Conservation (phyloP, 2,797 vertebrate species). For the Takifugu ocellatus region DNA sequence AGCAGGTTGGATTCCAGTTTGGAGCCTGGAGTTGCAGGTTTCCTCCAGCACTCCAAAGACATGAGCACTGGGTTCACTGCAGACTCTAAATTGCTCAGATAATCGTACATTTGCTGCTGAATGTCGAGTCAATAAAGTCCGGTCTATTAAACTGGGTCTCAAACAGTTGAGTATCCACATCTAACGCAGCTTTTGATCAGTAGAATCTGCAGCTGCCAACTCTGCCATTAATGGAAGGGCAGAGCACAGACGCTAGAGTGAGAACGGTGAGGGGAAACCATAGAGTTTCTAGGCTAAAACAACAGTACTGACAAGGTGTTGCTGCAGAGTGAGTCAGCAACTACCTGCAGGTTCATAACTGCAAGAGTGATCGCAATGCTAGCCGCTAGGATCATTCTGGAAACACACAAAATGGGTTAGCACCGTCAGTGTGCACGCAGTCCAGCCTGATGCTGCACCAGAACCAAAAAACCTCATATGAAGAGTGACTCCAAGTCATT, state of each 20-base stretch:
- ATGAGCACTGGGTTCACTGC: no score
- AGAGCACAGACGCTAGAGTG: no score
- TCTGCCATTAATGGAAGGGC: no score
- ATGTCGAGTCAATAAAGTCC: no score
- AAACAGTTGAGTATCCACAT: not conserved
- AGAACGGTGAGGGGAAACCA: not conserved
- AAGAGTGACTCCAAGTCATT: constrained; percentile 17
- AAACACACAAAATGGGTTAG: constrained; percentile 3
- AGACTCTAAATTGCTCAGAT: no score
- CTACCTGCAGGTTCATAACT: not conserved
- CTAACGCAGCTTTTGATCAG: no score
- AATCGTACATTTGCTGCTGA: no score
- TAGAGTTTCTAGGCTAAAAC: not conserved
- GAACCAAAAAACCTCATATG: constrained; percentile 33
- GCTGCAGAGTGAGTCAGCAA: not conserved
- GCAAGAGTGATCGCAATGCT: not conserved
- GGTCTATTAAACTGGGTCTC: no score
- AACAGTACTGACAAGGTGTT: not conserved
- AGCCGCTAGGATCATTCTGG: not conserved
- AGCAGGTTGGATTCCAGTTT: no score
- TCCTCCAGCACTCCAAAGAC: no score
- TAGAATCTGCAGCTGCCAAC: no score
- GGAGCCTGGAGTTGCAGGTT: no score
- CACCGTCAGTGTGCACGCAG: constrained; percentile 2
- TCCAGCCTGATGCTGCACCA: constrained; percentile 14